A percentile compares a stretch with the other conserved stretches of the same genome.
Evolutionary conservation across 2,888 invertebrate genomes (phyloP).

Genomic region (Amiota mariae): DNA sequence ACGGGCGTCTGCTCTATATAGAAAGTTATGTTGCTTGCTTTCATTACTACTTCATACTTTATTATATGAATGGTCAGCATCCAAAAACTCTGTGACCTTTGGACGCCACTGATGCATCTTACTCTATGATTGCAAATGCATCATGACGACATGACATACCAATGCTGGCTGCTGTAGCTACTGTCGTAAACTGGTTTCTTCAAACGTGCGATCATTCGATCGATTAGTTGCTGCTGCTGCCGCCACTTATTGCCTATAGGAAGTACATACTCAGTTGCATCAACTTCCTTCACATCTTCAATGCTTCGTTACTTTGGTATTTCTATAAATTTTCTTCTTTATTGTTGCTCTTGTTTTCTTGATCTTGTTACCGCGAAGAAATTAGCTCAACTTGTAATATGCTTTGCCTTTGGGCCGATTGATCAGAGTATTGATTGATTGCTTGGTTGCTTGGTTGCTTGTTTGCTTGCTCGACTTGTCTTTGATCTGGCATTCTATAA

Average conservation of each 20-base stretch:
- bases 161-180: neutral
- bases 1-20: neutral
- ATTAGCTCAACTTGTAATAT: slow-evolving; percentile 12
- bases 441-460: neutral
- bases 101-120: neutral
- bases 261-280: neutral
- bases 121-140: neutral
- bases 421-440: slow-evolving; percentile 16
- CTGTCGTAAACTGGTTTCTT: slow-evolving; percentile 13
- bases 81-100: slow-evolving; percentile 2
- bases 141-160: slow-evolving; percentile 4
- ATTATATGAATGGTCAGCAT: neutral
- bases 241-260: neutral
- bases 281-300: slow-evolving; percentile 19
- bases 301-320: neutral
- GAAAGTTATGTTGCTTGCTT: too few relatives aligned
- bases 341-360: neutral
- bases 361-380: slow-evolving; percentile 12
- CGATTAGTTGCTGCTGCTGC: neutral
- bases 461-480: neutral
- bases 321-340: neutral
- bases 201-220: neutral
- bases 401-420: neutral
- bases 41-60: neutral
- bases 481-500: slow-evolving; percentile 20